These are phyloP conservation scores for Prochilodus magdalenae DNA, from an alignment of 2,113 vertebrate species.

Conservation along the genomic window DNA sequence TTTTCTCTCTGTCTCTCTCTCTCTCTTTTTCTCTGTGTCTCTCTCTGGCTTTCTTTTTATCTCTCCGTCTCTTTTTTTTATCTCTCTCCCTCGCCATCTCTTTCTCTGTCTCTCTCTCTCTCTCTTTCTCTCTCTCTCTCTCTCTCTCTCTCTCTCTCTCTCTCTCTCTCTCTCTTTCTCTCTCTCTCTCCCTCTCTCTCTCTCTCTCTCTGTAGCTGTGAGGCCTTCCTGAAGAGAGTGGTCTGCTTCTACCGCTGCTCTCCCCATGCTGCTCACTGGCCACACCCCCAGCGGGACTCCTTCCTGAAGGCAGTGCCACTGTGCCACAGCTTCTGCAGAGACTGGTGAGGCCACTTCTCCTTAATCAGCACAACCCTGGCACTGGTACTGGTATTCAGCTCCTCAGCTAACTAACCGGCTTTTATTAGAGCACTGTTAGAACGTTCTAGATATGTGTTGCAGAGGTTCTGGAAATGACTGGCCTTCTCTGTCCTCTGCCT, in stretches of 20 bases:
- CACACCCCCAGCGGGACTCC: conserved; percentile 68
- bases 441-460: no score
- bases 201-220: conserved; percentile 63
- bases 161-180: no score
- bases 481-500: neutral
- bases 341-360: conserved; percentile 75
- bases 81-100: no score
- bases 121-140: no score
- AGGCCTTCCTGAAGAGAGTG: conserved; percentile 74
- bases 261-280: conserved; percentile 77
- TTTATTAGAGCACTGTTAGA: no score
- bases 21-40: no score
- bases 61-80: no score
- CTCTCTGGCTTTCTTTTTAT: no score
- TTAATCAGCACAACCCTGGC: neutral
- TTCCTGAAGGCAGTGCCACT: conserved; percentile 78
- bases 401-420: neutral
- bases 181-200: neutral
- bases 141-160: no score
- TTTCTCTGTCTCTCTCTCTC: no score
- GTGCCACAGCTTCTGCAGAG: conserved; percentile 83
- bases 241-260: conserved; percentile 81
- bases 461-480: no score
- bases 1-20: no score
- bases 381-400: neutral